These are phyloP conservation scores for Holothuria glaberrima DNA, from an alignment of 35 echinoderm and acorn worm genomes.

Conservation along the genomic window DNA sequence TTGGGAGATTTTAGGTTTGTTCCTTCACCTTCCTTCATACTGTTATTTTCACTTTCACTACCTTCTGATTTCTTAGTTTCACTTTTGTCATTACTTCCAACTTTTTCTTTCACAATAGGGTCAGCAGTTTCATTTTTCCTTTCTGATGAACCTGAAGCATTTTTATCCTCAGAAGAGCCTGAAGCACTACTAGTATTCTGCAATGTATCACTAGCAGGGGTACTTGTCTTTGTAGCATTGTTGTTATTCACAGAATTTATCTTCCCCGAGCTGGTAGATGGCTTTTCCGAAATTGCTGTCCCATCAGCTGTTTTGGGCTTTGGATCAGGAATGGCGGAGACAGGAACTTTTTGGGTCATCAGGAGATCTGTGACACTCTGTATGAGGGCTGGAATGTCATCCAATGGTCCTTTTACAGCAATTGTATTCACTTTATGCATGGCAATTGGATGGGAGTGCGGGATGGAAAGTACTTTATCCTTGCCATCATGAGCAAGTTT, in stretches of 20 bases:
- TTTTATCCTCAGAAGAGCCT: too few species aligned
- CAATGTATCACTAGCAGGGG: too few species aligned
- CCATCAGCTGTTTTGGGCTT: too few species aligned
- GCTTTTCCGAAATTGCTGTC: too few species aligned
- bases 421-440: conserved; percentile 48
- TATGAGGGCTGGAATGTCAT: conserved; percentile 47
- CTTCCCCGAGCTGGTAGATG: too few species aligned
- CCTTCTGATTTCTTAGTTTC: not conserved
- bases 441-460: conserved; percentile 27
- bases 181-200: too few species aligned
- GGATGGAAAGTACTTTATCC: conserved; percentile 54
- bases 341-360: conserved; percentile 22
- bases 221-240: too few species aligned
- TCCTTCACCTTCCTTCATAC: conserved; percentile 6
- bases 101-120: not conserved
- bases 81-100: not conserved
- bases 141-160: not conserved
- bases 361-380: conserved; percentile 56
- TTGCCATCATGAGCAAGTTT: conserved; percentile 58
- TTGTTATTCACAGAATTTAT: too few species aligned
- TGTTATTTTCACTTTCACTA: not conserved
- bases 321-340: too few species aligned
- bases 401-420: conserved; percentile 48
- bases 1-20: not conserved
- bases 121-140: not conserved